These are phyloP conservation scores for Myopa tessellatipennis DNA, from an alignment of 2,888 invertebrate genomes.

Conservation along the genomic window DNA sequence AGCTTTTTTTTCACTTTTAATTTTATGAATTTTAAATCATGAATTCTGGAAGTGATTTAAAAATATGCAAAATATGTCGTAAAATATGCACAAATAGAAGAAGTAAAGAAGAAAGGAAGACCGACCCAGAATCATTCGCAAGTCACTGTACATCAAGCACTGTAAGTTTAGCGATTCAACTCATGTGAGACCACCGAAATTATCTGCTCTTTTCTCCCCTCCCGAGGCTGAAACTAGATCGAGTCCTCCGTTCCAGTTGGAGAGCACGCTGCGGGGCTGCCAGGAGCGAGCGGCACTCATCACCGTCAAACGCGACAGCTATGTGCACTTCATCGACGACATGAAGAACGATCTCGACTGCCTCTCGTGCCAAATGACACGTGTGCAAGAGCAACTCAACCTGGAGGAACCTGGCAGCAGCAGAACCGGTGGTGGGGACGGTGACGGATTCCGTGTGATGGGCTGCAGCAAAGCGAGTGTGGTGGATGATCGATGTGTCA, in stretches of 20 bases:
- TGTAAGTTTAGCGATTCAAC: background rate
- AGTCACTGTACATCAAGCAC: background rate
- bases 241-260: slow-evolving; percentile 53
- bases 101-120: background rate
- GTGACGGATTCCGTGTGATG: background rate
- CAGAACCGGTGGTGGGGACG: background rate
- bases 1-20: background rate
- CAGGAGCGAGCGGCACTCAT: slow-evolving; percentile 52
- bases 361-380: slow-evolving; percentile 61
- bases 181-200: background rate
- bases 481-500: slow-evolving; percentile 48
- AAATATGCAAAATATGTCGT: too few species aligned
- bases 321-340: slow-evolving; percentile 64
- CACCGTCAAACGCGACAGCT: slow-evolving; percentile 57
- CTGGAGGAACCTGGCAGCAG: slow-evolving; percentile 39
- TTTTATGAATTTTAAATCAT: background rate
- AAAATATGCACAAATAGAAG: background rate
- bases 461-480: background rate
- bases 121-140: background rate
- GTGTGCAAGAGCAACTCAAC: slow-evolving; percentile 55
- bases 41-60: slow-evolving; percentile 7
- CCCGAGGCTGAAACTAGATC: slow-evolving; percentile 53
- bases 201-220: slow-evolving; percentile 24
- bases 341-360: slow-evolving; percentile 62
- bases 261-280: slow-evolving; percentile 55